A percentile compares a stretch with the other conserved stretches of the same genome.
Conservation (phyloP, 2,888 invertebrate genomes). For the Campopleginae sp. region DNA sequence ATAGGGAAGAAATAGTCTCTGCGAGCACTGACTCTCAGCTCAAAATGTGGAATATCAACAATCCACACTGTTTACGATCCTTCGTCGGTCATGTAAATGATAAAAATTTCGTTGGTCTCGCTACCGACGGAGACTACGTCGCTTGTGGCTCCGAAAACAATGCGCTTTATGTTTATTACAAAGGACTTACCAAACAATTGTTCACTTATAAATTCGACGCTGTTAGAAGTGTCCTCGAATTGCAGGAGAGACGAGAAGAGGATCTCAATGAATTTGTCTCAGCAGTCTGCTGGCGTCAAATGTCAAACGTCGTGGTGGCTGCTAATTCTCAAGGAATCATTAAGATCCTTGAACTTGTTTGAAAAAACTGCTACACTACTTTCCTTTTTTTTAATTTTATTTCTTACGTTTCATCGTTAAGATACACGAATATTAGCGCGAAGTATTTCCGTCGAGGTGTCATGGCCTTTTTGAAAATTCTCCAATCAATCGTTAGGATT, state of each 20-base stretch:
- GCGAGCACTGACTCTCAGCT: constrained; percentile 96
- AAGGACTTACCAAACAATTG: constrained; percentile 93
- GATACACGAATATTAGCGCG: not conserved
- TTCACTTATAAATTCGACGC: constrained; percentile 95
- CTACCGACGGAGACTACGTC: constrained; percentile 96
- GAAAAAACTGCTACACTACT: constrained; percentile 72
- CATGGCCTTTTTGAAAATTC: not conserved
- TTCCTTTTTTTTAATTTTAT: not conserved
- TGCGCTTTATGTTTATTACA: constrained; percentile 95
- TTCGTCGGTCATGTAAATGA: constrained; percentile 97
- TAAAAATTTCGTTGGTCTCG: constrained; percentile 97
- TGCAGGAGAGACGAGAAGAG: constrained; percentile 91
- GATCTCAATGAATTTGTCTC: constrained; percentile 97
- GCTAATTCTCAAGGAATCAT: constrained; percentile 98
- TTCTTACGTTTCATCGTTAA: constrained; percentile 1
- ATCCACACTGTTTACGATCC: constrained; percentile 91
- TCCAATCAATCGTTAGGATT: not conserved
- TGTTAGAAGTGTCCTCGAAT: constrained; percentile 90
- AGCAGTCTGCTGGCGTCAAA: constrained; percentile 96
- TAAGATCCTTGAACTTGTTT: constrained; percentile 93
- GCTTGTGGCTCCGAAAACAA: constrained; percentile 98
- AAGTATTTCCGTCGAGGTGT: not conserved
- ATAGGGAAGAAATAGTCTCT: constrained; percentile 93
- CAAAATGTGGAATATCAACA: constrained; percentile 95
- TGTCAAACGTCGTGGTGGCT: constrained; percentile 93